Conservation (phyloP, 2,797 vertebrate species). For the Falco concolor region DNA sequence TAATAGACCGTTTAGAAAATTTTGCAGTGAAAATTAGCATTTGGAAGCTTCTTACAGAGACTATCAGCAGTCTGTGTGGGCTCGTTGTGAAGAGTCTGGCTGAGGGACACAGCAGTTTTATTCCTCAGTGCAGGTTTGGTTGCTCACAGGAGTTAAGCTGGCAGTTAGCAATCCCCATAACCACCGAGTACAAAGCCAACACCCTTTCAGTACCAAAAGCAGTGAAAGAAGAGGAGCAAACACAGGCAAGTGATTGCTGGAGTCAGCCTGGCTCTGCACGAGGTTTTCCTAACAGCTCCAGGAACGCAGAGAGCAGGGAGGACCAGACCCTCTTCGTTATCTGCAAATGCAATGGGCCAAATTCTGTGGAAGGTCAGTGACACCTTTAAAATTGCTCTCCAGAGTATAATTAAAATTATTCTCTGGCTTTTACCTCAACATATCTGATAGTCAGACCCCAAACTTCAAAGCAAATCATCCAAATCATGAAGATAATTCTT, state of each 20-base stretch:
- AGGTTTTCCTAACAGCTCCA: not conserved
- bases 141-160: not conserved
- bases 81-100: not conserved
- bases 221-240: not conserved
- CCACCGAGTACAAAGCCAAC: rapidly evolving
- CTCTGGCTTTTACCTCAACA: not conserved
- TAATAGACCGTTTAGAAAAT: not conserved
- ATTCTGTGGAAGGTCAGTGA: not conserved
- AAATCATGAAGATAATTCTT: not conserved
- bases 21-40: not conserved
- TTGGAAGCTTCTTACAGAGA: not conserved
- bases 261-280: not conserved
- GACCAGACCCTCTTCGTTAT: not conserved
- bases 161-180: not conserved
- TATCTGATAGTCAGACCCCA: not conserved
- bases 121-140: not conserved
- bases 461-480: not conserved
- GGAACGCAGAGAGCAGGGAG: not conserved
- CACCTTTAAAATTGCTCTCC: not conserved
- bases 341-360: not conserved
- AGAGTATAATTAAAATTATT: not conserved
- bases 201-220: not conserved
- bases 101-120: not conserved
- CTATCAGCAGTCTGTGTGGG: not conserved
- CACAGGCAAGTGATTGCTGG: not conserved